Percentiles rank a stretch among this genome's conserved stretches.
These are phyloP conservation scores for Alauda arvensis DNA, from an alignment of 2,797 vertebrate genomes.

Conservation along the genomic window DNA sequence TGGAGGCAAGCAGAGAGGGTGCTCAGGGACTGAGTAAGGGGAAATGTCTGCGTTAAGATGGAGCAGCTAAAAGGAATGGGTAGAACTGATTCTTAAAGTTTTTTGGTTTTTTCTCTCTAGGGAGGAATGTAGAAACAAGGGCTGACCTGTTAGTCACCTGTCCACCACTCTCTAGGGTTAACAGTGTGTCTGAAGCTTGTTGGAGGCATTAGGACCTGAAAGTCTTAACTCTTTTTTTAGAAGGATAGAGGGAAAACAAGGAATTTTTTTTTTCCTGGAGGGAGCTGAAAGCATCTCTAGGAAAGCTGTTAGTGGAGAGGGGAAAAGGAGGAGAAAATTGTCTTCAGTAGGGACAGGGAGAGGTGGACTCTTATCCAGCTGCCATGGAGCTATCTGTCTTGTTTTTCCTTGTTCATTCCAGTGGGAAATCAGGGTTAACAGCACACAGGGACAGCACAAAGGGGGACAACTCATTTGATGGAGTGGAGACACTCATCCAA, in stretches of 20 bases:
- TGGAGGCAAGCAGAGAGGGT: background rate
- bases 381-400: background rate
- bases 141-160: background rate
- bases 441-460: background rate
- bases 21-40: background rate
- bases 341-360: background rate
- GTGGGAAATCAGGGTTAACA: conserved; percentile 42
- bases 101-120: background rate
- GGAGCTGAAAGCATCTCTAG: background rate
- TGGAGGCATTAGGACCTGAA: background rate
- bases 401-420: background rate
- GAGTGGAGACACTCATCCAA: conserved; percentile 36
- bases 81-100: background rate
- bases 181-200: background rate
- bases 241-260: background rate
- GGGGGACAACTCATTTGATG: background rate
- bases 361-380: background rate
- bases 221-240: background rate
- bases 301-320: background rate
- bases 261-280: background rate
- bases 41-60: background rate
- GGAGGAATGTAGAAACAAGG: background rate
- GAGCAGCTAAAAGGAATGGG: background rate
- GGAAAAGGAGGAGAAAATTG: background rate
- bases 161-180: background rate